Conservation (phyloP, 2,113 vertebrate genomes). For the Tetraodon nigroviridis region DNA sequence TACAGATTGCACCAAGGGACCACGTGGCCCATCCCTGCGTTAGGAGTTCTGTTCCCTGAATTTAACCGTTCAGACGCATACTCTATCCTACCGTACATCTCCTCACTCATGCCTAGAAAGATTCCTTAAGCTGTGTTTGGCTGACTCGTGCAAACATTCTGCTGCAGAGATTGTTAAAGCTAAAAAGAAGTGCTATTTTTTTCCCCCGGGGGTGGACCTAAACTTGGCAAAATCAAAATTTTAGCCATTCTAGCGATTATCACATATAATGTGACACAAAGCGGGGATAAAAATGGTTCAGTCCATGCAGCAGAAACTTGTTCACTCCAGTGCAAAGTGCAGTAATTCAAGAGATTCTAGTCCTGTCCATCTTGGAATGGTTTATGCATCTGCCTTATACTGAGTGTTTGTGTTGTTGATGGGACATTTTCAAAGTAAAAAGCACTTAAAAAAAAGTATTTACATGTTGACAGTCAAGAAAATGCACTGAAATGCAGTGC, state of each 20-base stretch:
- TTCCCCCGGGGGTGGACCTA: constrained; percentile 8
- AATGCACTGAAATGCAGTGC: constrained; percentile 42
- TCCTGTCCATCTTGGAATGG: constrained; percentile 19
- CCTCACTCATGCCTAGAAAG: constrained; percentile 31
- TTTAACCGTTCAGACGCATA: constrained; percentile 28
- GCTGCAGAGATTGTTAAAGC: constrained; percentile 44
- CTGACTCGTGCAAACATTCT: constrained; percentile 53
- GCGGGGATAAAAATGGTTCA: constrained; percentile 7
- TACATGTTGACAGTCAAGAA: constrained; percentile 45
- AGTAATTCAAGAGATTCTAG: constrained; percentile 33
- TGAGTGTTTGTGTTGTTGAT: constrained; percentile 37
- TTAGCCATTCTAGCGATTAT: constrained; percentile 18
- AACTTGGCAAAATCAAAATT: constrained; percentile 27
- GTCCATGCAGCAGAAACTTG: constrained; percentile 31
- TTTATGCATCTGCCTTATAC: constrained; percentile 21
- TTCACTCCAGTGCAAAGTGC: constrained; percentile 53
- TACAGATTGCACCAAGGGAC: constrained; percentile 63
- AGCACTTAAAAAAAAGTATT: constrained; percentile 34
- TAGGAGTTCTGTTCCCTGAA: constrained; percentile 63
- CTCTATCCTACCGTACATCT: constrained; percentile 5
- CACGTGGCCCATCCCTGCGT: constrained; percentile 58
- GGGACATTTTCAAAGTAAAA: constrained; percentile 28
- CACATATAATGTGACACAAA: constrained; percentile 28
- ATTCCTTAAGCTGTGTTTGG: constrained; percentile 49
- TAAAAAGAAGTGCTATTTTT: constrained; percentile 30